A percentile compares a stretch with the other conserved stretches of the same genome.
Evolutionary conservation across 2,113 vertebrate genomes (phyloP).

Genomic region (Tichodroma muraria): DNA sequence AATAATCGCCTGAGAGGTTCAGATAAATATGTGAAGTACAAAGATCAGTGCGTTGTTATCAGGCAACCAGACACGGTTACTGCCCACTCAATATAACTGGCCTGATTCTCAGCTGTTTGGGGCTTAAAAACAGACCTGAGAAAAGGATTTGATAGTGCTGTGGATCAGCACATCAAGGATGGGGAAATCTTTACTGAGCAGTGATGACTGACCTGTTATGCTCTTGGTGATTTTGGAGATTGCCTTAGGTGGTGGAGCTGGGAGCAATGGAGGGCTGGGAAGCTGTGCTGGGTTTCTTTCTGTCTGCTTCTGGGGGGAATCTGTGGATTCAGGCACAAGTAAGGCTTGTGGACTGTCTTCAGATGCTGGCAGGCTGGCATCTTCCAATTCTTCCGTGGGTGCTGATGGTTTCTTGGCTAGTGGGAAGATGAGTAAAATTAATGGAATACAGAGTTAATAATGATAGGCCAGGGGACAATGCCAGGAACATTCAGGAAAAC

Average conservation of each 20-base stretch:
- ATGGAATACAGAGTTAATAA: conserved; percentile 25
- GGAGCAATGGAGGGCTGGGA: conserved; percentile 69
- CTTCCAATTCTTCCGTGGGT: conserved; percentile 49
- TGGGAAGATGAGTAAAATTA: conserved; percentile 35
- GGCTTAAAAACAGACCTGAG: neutral
- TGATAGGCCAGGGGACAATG: conserved; percentile 2
- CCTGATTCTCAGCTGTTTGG: neutral
- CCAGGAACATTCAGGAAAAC: conserved; percentile 11
- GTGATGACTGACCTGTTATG: conserved; percentile 63
- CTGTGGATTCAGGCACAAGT: conserved; percentile 65
- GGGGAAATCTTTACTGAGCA: neutral
- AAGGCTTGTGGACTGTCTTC: conserved; percentile 74
- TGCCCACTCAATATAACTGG: neutral
- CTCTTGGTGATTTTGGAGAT: conserved; percentile 65
- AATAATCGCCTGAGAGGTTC: neutral
- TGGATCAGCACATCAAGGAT: neutral
- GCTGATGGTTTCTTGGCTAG: conserved; percentile 66
- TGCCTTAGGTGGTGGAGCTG: conserved; percentile 70
- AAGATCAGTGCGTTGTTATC: neutral
- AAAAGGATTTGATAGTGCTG: neutral
- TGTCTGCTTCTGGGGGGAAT: conserved; percentile 60
- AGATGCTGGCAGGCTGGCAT: conserved; percentile 31
- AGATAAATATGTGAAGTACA: neutral
- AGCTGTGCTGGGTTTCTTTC: conserved; percentile 68
- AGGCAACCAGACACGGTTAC: neutral